These are phyloP conservation scores for Muraenolepis orangiensis DNA, from an alignment of 2,797 vertebrate genomes.

Conservation along the genomic window DNA sequence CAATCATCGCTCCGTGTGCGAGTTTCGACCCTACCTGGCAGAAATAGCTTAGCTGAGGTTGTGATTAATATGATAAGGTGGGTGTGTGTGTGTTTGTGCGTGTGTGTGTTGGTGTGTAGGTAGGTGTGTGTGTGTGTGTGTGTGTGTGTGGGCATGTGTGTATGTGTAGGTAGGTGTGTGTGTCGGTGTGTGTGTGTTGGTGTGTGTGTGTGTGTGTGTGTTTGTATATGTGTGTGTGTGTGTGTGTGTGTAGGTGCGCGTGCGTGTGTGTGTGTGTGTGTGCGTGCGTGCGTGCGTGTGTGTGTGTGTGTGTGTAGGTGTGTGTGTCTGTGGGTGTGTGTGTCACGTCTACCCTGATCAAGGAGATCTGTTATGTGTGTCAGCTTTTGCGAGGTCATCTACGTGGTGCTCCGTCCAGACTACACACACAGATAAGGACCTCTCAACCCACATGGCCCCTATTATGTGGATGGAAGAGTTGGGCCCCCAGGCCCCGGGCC, in stretches of 20 bases:
- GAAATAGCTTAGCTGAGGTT: slow-evolving; percentile 21
- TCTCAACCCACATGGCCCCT: slow-evolving; percentile 33
- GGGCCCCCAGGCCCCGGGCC: too few relatives aligned
- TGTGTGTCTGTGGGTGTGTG: slow-evolving; percentile 16
- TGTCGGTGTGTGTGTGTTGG: slow-evolving; percentile 21
- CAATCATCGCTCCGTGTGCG: slow-evolving; percentile 24
- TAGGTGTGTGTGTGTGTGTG: slow-evolving; percentile 10
- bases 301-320: slow-evolving; percentile 16
- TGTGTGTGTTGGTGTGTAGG: neutral
- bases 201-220: slow-evolving; percentile 7
- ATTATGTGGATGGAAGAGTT: slow-evolving; percentile 38
- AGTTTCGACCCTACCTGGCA: slow-evolving; percentile 30
- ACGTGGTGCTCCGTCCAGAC: slow-evolving; percentile 34
- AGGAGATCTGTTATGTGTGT: slow-evolving; percentile 41
- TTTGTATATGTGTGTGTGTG: slow-evolving; percentile 14
- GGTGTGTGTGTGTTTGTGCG: slow-evolving; percentile 16
- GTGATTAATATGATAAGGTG: slow-evolving; percentile 18
- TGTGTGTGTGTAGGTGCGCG: neutral
- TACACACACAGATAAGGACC: slow-evolving; percentile 54
- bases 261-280: slow-evolving; percentile 10
- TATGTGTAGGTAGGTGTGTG: neutral
- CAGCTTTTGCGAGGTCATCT: slow-evolving; percentile 58
- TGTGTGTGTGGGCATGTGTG: neutral
- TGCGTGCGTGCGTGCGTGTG: neutral
- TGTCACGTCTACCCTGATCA: slow-evolving; percentile 47